Conservation (phyloP, 1,140 invertebrate genomes). For the Pogonomyrmex californicus region DNA sequence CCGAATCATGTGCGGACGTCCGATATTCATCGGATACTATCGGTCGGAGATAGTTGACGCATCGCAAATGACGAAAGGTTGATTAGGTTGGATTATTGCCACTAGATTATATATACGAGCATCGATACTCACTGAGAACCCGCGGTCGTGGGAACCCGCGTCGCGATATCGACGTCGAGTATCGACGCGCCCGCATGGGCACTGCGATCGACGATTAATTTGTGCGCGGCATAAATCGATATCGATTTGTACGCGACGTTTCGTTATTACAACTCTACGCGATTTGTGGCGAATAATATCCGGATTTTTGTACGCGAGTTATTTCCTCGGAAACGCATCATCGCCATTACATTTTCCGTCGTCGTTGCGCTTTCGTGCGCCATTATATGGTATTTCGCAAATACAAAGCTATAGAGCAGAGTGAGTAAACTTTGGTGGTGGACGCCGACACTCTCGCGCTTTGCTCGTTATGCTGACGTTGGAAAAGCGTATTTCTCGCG, state of each 20-base stretch:
- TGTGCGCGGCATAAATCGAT: neutral
- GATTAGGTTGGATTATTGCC: conserved; percentile 23
- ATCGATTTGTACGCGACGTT: neutral
- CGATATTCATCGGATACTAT: conserved; percentile 38
- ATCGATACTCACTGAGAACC: neutral
- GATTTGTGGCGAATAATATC: neutral
- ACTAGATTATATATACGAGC: neutral
- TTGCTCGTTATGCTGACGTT: neutral
- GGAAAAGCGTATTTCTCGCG: neutral
- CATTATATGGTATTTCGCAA: neutral
- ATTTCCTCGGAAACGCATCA: neutral
- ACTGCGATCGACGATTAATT: neutral
- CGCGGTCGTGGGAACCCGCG: neutral
- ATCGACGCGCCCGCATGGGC: neutral
- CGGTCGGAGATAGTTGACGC: conserved; percentile 17
- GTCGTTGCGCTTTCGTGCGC: neutral
- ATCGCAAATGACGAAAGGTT: conserved; percentile 49
- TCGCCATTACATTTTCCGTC: neutral
- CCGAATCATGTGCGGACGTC: conserved; percentile 11
- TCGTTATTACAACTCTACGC: neutral
- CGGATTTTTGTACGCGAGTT: neutral
- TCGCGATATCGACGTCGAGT: neutral
- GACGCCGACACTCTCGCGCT: neutral
- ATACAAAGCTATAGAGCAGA: neutral
- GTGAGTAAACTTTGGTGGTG: neutral